Evolutionary conservation across 2,888 invertebrate genomes (phyloP).

Genomic region (Cheilosia vulpina): DNA sequence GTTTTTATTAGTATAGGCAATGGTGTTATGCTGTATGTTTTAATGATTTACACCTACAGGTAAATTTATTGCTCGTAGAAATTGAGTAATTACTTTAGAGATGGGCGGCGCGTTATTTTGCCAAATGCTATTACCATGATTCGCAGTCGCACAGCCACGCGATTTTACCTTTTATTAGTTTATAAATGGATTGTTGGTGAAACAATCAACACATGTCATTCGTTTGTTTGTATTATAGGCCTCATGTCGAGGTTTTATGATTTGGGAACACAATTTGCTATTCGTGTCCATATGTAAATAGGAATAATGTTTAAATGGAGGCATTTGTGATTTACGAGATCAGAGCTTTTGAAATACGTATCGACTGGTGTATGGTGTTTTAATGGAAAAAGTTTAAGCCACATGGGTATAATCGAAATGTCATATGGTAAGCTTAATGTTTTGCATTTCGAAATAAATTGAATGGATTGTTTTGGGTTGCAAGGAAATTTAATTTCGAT

Average conservation of each 20-base stretch:
- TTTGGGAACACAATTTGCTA: not conserved
- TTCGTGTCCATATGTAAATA: conserved; percentile 5
- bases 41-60: conserved; percentile 39
- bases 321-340: conserved; percentile 16
- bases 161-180: conserved; percentile 26
- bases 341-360: not conserved
- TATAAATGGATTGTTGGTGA: conserved; percentile 2
- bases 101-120: not conserved
- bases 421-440: too few species aligned
- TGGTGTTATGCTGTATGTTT: conserved; percentile 6
- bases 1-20: conserved; percentile 21
- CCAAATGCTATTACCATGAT: conserved; percentile 1
- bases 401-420: too few species aligned
- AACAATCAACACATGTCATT: conserved; percentile 28
- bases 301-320: not conserved
- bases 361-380: too few species aligned
- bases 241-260: conserved; percentile 8
- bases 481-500: too few species aligned
- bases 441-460: too few species aligned
- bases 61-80: conserved; percentile 39
- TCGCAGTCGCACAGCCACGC: conserved; percentile 8
- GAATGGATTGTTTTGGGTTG: not conserved
- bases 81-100: conserved; percentile 26
- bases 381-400: too few species aligned
- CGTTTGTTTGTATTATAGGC: not conserved